A percentile compares a stretch with the other conserved stretches of the same genome.
These are phyloP conservation scores for Oryzias celebensis DNA, from an alignment of 2,113 vertebrate species.

Conservation along the genomic window DNA sequence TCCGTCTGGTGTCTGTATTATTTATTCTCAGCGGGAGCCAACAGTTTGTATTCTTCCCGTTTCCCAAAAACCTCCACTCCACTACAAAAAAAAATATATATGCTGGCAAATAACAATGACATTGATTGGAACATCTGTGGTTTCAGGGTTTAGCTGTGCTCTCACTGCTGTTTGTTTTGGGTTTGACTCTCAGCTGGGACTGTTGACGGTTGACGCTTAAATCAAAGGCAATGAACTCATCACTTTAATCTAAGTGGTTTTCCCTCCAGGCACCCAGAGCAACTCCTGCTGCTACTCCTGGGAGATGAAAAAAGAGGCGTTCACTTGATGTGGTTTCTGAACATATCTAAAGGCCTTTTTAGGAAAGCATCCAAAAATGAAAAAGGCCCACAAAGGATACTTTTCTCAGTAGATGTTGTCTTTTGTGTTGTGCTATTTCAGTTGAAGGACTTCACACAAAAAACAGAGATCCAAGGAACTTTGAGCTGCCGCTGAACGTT, in stretches of 20 bases:
- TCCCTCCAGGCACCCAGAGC: constrained; percentile 38
- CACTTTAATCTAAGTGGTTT: constrained; percentile 3
- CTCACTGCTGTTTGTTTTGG: constrained; percentile 45
- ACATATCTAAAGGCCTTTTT: constrained; percentile 59
- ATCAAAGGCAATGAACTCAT: constrained; percentile 1
- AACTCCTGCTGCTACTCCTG: constrained; percentile 56
- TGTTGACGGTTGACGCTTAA: neutral
- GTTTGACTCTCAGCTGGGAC: constrained; percentile 37
- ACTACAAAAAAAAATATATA: constrained; percentile 30
- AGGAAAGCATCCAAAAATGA: constrained; percentile 48
- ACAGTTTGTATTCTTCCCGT: constrained; percentile 50
- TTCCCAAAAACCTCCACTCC: constrained; percentile 36
- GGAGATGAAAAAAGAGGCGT: constrained; percentile 67
- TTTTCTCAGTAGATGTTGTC: constrained; percentile 54
- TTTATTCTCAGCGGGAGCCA: constrained; percentile 54
- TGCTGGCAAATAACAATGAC: too few relatives aligned
- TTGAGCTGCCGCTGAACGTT: neutral
- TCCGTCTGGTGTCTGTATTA: neutral
- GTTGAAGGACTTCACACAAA: neutral
- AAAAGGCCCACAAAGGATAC: constrained; percentile 46
- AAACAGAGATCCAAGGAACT: neutral
- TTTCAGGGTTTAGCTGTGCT: constrained; percentile 49
- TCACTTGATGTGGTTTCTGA: constrained; percentile 64
- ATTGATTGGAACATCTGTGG: too few relatives aligned
- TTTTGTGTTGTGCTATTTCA: neutral